Evolutionary conservation across 2,888 invertebrate species (phyloP), one percentile per base, ranked within the genome.

Genomic region (Sarcophaga carnaria): DNA sequence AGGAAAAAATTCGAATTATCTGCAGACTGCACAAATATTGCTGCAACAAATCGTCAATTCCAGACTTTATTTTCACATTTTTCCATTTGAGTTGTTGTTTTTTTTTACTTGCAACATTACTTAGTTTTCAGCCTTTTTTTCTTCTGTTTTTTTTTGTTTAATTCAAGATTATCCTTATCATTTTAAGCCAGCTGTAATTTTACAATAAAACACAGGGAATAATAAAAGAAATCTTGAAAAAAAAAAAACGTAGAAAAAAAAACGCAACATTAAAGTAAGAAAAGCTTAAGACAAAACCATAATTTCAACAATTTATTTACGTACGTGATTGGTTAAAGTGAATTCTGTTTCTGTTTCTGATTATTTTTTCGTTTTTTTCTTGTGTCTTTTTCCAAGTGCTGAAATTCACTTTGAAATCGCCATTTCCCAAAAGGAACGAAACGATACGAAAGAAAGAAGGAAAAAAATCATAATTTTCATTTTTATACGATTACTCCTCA

Each of bases 251-350:
- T 22, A 70, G 22, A 17, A 62, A 27, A 70, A 70, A 63, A 20
- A 79, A 71, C 20, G 47, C 27, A 63, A 80, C 62, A 81, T 78
- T 49, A 80, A 80, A 86, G 80, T 80, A 86, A 83, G 80, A 83
- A 86, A 83, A 80, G 76, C 83, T 84, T 78, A 75, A 88, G 89
- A 86, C 89, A 90, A 91, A 91, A 92, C 91, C 92, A 93, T 93
- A 93, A 93, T 93, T 93, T 93, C 90, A 91, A 93, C 93, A 93
- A 93, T 93, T 93, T 93, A 93, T 93, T 93, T 91, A 87, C 88
- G 89, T 88, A 89, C 89, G 89, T 89, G 89, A 89, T 89, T 89
- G 89, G 89, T 85, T 85, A 83, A 81, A 83, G 86, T 86, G 78
- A 83, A 78, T 63, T 72, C 84, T 84, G 37, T 37, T 37, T 37